Evolutionary conservation across 30 jellyfish, hydroid and myxozoan species (phyloP), one percentile per base, ranked within the genome.

Genomic region (Aurelia aurita): DNA sequence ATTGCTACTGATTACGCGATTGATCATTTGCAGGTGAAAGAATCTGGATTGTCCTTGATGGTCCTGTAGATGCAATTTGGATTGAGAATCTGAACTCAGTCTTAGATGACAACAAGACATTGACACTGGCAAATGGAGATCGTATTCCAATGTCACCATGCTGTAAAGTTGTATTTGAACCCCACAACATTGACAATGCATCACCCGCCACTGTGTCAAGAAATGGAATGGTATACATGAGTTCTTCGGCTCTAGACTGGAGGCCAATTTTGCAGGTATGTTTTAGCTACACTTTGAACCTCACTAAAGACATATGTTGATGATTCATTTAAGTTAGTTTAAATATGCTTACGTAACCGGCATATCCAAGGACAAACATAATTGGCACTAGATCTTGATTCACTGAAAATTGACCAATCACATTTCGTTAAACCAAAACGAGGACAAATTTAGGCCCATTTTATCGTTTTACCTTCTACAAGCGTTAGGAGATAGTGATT

Each of bases 31-130:
- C 87, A 88, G 97, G 97, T 2, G 97, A 89, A 60, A 58, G 79
- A 49, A 89, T 89, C 74, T 89, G 97, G 97, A 89, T 89, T 23
- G 97, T 89, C 15, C 87, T 89, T 26, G 97, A 89, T 80, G 97
- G 97, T 5, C 97, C 97, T 20, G 97, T 89, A 1, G 97, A 89
- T 72, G 97, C 97, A 11, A 89, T 89, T 15, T 89, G 97, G 97
- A 89, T 89, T 80, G 97, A 89, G 53, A 89, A 89, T 69, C 78
- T 89, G 85, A 89, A 89, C 58, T 89, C 97, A n/a, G 97, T 89
- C n/a, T 58, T 89, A 51, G 97, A 89, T 35, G 97, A 89, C 65
- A 89, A 89, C 84, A 89, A 89, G 46, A 89, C 97, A 29, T 58
- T 89, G 59, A 89, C 97, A 0, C 72, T 89, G 55, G 97, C 97